A percentile compares a stretch with the other conserved stretches of the same genome.
Evolutionary conservation across 2,888 invertebrate genomes (phyloP).

Genomic region (Ennomos erosarius): DNA sequence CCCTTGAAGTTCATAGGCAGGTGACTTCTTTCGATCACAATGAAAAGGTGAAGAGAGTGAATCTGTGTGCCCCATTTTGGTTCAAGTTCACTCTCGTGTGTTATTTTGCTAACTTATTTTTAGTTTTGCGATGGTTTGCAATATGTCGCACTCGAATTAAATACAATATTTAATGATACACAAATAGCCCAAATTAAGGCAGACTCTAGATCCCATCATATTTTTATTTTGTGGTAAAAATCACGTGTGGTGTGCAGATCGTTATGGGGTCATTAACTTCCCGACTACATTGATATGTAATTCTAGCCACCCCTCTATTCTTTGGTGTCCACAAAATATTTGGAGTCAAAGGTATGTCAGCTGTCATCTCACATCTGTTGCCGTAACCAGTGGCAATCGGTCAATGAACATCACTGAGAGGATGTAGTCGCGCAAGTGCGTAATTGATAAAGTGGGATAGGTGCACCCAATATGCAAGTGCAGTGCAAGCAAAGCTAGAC

Average conservation of each 20-base stretch:
- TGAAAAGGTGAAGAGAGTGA: slow-evolving; percentile 50
- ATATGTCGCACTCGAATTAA: slow-evolving; percentile 21
- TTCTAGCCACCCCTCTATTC: slow-evolving; percentile 7
- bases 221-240: slow-evolving; percentile 65
- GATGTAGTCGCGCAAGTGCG: slow-evolving; percentile 29
- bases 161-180: slow-evolving; percentile 25
- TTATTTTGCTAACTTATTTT: slow-evolving; percentile 57
- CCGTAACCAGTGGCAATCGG: background rate
- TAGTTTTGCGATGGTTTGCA: slow-evolving; percentile 23
- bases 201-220: background rate
- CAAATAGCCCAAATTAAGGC: background rate
- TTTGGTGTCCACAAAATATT: slow-evolving; percentile 8
- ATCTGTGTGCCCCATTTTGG: slow-evolving; percentile 70
- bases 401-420: background rate
- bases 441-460: slow-evolving; percentile 39
- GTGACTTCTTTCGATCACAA: slow-evolving; percentile 44
- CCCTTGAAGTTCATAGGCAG: slow-evolving; percentile 25
- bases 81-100: slow-evolving; percentile 70
- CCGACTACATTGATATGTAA: slow-evolving; percentile 17
- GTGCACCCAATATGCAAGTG: slow-evolving; percentile 52
- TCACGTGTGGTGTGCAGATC: slow-evolving; percentile 80
- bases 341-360: slow-evolving; percentile 13
- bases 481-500: slow-evolving; percentile 58
- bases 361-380: slow-evolving; percentile 10
- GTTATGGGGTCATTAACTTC: slow-evolving; percentile 81